A percentile compares a stretch with the other conserved stretches of the same genome.
phyloP scores from a whole-genome alignment of 2,797 vertebrate genomes.

The Diceros bicornis region DNA sequence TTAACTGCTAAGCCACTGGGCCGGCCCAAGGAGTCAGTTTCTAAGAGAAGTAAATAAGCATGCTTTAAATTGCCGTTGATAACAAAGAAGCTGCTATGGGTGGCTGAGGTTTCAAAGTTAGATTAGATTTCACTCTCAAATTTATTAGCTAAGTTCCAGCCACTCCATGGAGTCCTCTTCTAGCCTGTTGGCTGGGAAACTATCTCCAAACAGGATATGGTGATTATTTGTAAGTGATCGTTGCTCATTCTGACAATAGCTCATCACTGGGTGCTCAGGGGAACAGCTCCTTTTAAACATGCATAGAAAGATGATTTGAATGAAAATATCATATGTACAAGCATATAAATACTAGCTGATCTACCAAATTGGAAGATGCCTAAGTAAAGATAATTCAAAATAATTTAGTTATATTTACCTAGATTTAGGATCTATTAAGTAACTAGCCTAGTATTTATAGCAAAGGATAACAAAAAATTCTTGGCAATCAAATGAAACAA shows the following conservation, averaged over 20 bases:
- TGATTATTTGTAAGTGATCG: constrained; percentile 81
- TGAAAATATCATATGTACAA: constrained; percentile 81
- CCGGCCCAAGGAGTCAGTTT: constrained; percentile 38
- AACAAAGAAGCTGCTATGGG: background rate
- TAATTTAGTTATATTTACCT: constrained; percentile 80
- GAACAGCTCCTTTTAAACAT: constrained; percentile 80
- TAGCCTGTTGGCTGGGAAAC: constrained; percentile 73
- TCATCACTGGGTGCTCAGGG: constrained; percentile 73
- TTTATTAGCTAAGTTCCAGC: constrained; percentile 72
- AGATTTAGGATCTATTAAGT: constrained; percentile 78
- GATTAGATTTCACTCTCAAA: constrained; percentile 74
- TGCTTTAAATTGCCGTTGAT: background rate
- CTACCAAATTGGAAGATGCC: constrained; percentile 56
- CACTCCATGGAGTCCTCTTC: constrained; percentile 41
- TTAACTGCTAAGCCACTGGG: too few relatives aligned
- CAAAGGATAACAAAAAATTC: constrained; percentile 81
- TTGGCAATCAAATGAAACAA: constrained; percentile 59
- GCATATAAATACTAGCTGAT: background rate
- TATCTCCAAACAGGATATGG: constrained; percentile 74
- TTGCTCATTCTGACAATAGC: constrained; percentile 76
- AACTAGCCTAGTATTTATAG: constrained; percentile 78
- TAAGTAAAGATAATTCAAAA: constrained; percentile 72
- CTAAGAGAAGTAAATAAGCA: background rate
- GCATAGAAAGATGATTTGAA: constrained; percentile 78
- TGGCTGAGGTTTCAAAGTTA: constrained; percentile 71